Conservation (phyloP, 2,113 vertebrate genomes). For the Strigops habroptila region DNA sequence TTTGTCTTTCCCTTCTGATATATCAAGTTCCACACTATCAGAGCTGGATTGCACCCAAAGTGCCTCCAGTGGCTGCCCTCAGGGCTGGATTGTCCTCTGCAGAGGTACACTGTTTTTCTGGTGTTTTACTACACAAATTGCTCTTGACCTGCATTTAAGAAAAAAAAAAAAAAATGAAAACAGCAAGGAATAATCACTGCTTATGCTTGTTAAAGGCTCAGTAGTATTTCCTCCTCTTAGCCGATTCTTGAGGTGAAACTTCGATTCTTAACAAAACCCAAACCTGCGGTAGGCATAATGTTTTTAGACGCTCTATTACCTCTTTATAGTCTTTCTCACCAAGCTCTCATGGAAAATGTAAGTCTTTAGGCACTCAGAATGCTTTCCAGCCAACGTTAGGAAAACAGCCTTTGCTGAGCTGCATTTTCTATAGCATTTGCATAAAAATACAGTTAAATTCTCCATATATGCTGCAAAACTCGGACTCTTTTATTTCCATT, state of each 20-base stretch:
- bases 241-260: neutral
- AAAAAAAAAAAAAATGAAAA: neutral
- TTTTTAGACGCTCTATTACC: neutral
- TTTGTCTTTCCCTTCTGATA: neutral
- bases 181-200: neutral
- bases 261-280: neutral
- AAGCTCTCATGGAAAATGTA: neutral
- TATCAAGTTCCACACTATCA: neutral
- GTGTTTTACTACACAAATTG: neutral
- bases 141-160: neutral
- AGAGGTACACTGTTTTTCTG: neutral
- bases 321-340: neutral
- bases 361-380: slow-evolving; percentile 9
- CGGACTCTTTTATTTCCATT: slow-evolving; percentile 26
- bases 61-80: neutral
- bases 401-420: slow-evolving; percentile 48
- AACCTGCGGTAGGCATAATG: neutral
- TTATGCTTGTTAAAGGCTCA: neutral
- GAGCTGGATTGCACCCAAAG: neutral
- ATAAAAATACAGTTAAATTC: slow-evolving; percentile 46
- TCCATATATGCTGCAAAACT: slow-evolving; percentile 18
- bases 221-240: neutral
- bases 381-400: neutral
- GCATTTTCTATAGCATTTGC: slow-evolving; percentile 47
- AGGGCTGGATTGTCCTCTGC: neutral